These are phyloP conservation scores for Anthoscopus minutus DNA, from an alignment of 2,113 vertebrate genomes.

Conservation along the genomic window DNA sequence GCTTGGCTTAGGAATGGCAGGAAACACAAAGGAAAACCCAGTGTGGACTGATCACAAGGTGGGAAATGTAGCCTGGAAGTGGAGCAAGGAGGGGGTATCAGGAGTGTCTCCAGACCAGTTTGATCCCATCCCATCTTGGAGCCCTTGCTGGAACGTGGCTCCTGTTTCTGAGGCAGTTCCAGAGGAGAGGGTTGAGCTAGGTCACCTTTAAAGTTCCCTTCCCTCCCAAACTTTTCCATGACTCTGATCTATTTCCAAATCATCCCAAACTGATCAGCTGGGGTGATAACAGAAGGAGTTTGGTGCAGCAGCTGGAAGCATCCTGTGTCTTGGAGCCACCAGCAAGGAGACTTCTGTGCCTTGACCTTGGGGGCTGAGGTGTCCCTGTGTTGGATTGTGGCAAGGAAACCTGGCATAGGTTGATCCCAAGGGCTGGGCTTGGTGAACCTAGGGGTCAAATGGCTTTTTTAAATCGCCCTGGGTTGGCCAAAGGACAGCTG, in stretches of 20 bases:
- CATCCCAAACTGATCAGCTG: neutral
- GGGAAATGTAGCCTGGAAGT: neutral
- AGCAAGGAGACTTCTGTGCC: neutral
- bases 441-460: neutral
- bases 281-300: neutral
- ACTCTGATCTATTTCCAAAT: neutral
- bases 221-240: neutral
- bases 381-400: neutral
- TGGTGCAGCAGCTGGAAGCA: neutral
- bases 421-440: neutral
- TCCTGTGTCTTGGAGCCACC: neutral
- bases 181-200: neutral
- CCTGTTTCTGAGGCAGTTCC: neutral
- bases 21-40: neutral
- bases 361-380: fast-evolving
- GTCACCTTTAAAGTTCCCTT: neutral
- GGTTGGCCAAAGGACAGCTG: neutral
- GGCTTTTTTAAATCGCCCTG: neutral
- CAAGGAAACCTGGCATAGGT: neutral
- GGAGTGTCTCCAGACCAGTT: neutral
- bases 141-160: neutral
- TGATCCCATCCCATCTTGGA: neutral
- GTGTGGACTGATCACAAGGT: neutral
- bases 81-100: neutral
- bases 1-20: neutral